phyloP scores from a whole-genome alignment of 2,888 invertebrate genomes.

The Drosophila macrospina region DNA sequence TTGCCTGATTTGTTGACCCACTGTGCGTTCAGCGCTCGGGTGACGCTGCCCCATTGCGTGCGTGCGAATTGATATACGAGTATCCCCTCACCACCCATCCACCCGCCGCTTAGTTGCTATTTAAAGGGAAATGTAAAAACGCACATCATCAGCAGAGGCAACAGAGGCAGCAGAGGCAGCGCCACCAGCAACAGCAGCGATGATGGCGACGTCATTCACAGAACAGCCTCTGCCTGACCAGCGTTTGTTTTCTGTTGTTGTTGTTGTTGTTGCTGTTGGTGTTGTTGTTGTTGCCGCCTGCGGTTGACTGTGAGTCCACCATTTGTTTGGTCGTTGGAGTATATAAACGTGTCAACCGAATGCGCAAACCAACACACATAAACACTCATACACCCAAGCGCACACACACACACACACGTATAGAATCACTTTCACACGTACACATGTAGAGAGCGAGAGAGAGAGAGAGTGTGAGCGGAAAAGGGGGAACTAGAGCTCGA shows the following conservation, averaged over 20 bases:
- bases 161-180: slow-evolving; percentile 15
- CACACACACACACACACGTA: neutral
- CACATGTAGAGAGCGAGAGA: neutral
- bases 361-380: slow-evolving; percentile 42
- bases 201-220: slow-evolving; percentile 50
- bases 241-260: slow-evolving; percentile 9
- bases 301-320: slow-evolving; percentile 50
- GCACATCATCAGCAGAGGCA: slow-evolving; percentile 51
- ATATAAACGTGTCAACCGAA: slow-evolving; percentile 68
- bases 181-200: neutral
- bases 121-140: slow-evolving; percentile 59
- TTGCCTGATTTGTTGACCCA: slow-evolving; percentile 10
- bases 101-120: slow-evolving; percentile 35
- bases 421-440: slow-evolving; percentile 46
- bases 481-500: neutral
- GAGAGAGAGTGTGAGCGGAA: neutral
- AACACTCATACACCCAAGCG: slow-evolving; percentile 9
- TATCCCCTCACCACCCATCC: slow-evolving; percentile 19
- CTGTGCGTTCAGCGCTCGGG: slow-evolving; percentile 37
- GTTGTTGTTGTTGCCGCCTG: slow-evolving; percentile 42
- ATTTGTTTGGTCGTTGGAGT: slow-evolving; percentile 68
- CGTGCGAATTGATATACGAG: slow-evolving; percentile 56
- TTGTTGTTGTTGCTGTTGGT: slow-evolving; percentile 19
- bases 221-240: slow-evolving; percentile 55
- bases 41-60: slow-evolving; percentile 40